Conservation (phyloP, 2,113 vertebrate genomes). For the Loxodonta africana region DNA sequence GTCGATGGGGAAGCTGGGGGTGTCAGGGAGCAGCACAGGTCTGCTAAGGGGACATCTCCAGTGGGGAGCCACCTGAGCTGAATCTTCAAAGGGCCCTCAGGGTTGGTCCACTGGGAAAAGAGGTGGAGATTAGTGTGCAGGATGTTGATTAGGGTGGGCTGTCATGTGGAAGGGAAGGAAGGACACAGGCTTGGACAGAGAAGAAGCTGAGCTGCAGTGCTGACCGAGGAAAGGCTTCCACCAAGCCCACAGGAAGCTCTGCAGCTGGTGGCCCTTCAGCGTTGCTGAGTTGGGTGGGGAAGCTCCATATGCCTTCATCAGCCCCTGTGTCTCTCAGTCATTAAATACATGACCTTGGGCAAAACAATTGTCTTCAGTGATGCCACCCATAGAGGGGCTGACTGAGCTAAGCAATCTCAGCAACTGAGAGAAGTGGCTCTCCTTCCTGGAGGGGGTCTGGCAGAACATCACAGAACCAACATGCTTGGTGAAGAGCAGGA, state of each 20-base stretch:
- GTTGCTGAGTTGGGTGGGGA: neutral
- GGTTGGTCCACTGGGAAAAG: neutral
- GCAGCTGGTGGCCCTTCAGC: neutral
- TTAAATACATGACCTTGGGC: neutral
- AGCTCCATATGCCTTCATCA: neutral
- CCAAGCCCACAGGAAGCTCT: neutral
- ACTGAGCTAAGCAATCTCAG: neutral
- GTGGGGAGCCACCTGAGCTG: neutral
- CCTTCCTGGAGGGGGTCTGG: neutral
- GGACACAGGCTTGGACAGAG: neutral
- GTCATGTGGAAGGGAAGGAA: neutral
- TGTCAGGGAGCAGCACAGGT: neutral
- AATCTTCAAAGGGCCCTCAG: neutral
- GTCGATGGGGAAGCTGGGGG: neutral
- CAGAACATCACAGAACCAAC: neutral
- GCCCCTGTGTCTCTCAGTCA: neutral
- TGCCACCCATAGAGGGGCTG: neutral
- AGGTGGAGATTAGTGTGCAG: neutral
- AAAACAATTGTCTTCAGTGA: neutral
- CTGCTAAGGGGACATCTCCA: neutral
- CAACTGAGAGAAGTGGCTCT: neutral
- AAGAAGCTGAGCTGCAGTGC: neutral
- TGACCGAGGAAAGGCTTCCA: neutral
- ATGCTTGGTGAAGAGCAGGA: neutral
- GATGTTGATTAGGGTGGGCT: neutral